Evolutionary conservation across 1,140 invertebrate genomes (phyloP), one percentile per base, ranked within the genome.

Genomic region (Zaprionus taronus): DNA sequence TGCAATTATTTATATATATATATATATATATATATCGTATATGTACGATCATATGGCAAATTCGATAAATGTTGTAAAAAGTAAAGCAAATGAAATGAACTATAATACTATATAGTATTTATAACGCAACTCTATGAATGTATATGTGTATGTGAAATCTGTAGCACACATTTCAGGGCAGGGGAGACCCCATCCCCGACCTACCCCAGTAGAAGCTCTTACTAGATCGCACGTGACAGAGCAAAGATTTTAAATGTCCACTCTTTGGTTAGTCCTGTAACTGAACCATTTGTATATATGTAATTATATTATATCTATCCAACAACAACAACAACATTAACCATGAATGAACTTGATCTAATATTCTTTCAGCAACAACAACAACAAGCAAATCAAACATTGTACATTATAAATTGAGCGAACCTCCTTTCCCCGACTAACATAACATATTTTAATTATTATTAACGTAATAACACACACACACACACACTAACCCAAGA

Each of bases 41-140:
- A 68, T 41, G 47, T 28, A 72, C 51, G 47, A 49, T 71, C 36
- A 41, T 57, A 63, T 55, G 77, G 66, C 20, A 70, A 74, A 71
- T 78, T 79, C 41, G 80, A 69, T 87, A 78, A 89, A 81, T 87
- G 84, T 87, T 87, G 84, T 87, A 87, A 77, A 86, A 83, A 80
- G 71, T 64, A 14, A 44, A 41, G 14, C 15, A 41, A 41, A 41
- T 22, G 47, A 47, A 47, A 47, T 9, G 20, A 51, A 51, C 47
- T 34, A 11, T 34, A 34, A 20, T 24, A 51, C 20, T 38, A 53
- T 38, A 53, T 38, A 55, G 34, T 53, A 61, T 69, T 53, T 72
- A 51, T 69, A 63, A 55, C 62, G 64, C 56, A 75, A 74, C 64
- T 82, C 34, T 57, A 57, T 63, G 44, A 44, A 70, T 51, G 38